A percentile compares a stretch with the other conserved stretches of the same genome.
Evolutionary conservation across 2,113 vertebrate species (phyloP).

Genomic region (Gulo gulo): DNA sequence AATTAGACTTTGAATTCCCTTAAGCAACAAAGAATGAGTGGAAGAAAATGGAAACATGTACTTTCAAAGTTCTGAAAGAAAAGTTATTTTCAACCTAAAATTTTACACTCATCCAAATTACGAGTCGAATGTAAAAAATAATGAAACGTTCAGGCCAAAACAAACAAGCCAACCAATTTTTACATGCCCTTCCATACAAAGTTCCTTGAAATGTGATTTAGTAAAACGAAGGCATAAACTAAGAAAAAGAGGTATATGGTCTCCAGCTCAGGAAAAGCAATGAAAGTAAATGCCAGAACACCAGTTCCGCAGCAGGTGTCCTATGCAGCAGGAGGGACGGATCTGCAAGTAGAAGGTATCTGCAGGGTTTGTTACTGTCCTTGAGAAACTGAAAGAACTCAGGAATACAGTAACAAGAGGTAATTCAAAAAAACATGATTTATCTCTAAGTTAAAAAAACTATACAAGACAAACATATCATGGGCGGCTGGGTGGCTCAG

Average conservation of each 20-base stretch:
- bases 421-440: not conserved
- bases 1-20: not conserved
- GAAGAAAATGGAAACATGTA: not conserved
- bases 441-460: not conserved
- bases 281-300: not conserved
- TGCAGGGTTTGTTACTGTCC: fast-evolving
- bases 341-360: not conserved
- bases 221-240: not conserved
- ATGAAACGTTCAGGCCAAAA: not conserved
- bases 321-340: fast-evolving
- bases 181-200: not conserved
- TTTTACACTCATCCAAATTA: not conserved
- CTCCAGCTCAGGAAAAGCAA: not conserved
- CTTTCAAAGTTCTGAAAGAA: not conserved
- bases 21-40: not conserved
- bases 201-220: not conserved
- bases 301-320: not conserved
- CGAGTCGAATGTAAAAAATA: not conserved
- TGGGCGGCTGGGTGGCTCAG: too few species aligned
- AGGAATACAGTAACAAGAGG: not conserved
- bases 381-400: not conserved
- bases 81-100: not conserved
- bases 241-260: not conserved
- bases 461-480: not conserved
- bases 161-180: not conserved